Percentiles rank a stretch among this genome's conserved stretches.
Conservation (phyloP, 2,888 invertebrate genomes). For the Sisyra terminalis region DNA sequence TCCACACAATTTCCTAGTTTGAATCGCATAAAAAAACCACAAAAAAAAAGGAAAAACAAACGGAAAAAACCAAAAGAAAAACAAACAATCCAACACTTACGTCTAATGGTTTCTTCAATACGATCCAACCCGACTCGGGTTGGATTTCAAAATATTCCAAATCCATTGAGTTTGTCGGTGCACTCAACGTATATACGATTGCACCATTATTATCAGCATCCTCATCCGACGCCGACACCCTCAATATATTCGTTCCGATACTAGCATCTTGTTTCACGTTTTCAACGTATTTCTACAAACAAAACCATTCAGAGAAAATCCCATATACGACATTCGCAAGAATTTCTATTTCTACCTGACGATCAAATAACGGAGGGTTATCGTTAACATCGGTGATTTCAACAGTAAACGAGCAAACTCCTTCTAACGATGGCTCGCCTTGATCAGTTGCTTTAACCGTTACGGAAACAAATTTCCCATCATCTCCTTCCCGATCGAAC, state of each 20-base stretch:
- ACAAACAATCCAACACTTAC: conserved; percentile 50
- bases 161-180: conserved; percentile 75
- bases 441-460: conserved; percentile 97
- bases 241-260: conserved; percentile 83
- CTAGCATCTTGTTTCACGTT: conserved; percentile 94
- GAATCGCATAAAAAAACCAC: background rate
- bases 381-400: conserved; percentile 97
- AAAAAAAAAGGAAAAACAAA: background rate
- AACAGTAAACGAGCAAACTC: conserved; percentile 95
- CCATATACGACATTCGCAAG: background rate
- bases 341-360: conserved; percentile 50
- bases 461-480: conserved; percentile 89
- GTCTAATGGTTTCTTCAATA: conserved; percentile 85
- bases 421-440: conserved; percentile 93
- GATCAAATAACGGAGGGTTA: conserved; percentile 86
- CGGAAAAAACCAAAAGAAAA: background rate
- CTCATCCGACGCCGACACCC: conserved; percentile 92
- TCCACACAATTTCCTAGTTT: background rate
- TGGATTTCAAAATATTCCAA: conserved; percentile 94
- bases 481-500: conserved; percentile 92
- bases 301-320: conserved; percentile 11
- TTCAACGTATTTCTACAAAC: conserved; percentile 83
- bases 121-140: conserved; percentile 94
- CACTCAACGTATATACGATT: conserved; percentile 79
- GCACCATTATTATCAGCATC: conserved; percentile 95